Conservation (phyloP, 37 sponge, comb jelly and placozoan genomes). For the Hormiphora californensis region DNA sequence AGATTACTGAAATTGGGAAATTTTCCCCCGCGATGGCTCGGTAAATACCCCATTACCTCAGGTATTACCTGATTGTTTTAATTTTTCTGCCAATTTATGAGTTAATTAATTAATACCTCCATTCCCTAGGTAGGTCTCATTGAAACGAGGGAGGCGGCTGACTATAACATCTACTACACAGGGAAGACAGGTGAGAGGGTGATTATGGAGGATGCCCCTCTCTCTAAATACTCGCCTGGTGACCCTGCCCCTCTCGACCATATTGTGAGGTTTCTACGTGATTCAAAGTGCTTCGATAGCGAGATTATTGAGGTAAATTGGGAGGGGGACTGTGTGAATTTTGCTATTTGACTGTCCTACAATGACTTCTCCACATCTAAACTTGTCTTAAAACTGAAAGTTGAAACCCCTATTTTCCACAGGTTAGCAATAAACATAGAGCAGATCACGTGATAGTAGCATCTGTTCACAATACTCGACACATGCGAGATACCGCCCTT, state of each 20-base stretch:
- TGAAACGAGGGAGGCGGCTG: neutral
- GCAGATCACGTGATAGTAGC: neutral
- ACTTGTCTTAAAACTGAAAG: too few relatives aligned
- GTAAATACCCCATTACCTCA: too few relatives aligned
- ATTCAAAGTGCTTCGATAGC: conserved; percentile 34
- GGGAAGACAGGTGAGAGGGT: neutral
- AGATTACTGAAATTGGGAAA: too few relatives aligned
- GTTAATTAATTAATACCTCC: too few relatives aligned
- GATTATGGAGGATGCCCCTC: neutral
- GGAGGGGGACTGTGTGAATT: too few relatives aligned
- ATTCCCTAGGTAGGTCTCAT: neutral
- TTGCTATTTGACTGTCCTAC: too few relatives aligned
- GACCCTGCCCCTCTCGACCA: neutral
- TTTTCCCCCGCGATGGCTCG: too few relatives aligned
- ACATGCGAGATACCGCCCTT: conserved; percentile 3
- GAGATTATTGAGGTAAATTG: conserved; percentile 10
- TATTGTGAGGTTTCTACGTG: neutral
- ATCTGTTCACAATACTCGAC: conserved; percentile 13
- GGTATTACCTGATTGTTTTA: too few relatives aligned
- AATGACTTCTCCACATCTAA: too few relatives aligned
- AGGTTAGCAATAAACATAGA: too few relatives aligned
- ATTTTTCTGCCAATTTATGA: too few relatives aligned
- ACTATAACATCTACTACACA: conserved; percentile 25
- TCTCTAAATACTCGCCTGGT: neutral
- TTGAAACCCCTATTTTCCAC: too few relatives aligned